Base-by-base conservation (phyloP, 1,140 invertebrate species). In the Drosophila bocki region DNA sequence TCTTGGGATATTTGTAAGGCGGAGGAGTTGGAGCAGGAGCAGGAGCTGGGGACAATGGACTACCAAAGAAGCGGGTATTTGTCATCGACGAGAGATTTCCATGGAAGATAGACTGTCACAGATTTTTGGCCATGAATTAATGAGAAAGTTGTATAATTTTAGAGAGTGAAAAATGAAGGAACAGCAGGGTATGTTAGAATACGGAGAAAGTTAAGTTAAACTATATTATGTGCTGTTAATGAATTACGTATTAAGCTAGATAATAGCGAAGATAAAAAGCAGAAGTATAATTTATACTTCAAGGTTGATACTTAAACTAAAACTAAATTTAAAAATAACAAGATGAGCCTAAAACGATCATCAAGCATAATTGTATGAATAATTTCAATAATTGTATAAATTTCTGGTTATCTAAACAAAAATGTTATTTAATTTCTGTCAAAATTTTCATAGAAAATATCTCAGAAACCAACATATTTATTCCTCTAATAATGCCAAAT, bases 41-140 rank as follows among this genome's bases (percentile, higher is more conserved):
- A 70, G 60, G 57, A 37, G 60, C 39, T 63, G 41, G 35, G 41
- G 7, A 59, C 69, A 72, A 72, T 60, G 45, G 74, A 78, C 84
- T 87, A 84, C 84, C 80, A 80, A 56, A 59, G 84, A 78, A 87
- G 84, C 84, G 54, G 53, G 58, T 50, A 54, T 61, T 70, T 82
- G 68, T 83, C 80, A 87, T 57, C 71, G 29, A 57, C 29, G 35
- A 19, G 32, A 62, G 62, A 72, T 60, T 69, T 45, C 65, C 42
- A 80, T 80, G 47, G 51, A 80, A 62, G 75, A 80, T 53, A 22
- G n/a, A 50, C 54, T 26, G 17, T 2, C 37, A 26, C 5, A 47
- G 42, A 63, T 59, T 54, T 45, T n/a, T 56, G 42, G 61, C 19
- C 29, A 67, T 81, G 82, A 76, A 86, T 86, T 79, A 82, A 86